Evolutionary conservation across 30 jellyfish, hydroid and myxozoan species (phyloP).

Genomic region (Rhopilema esculentum): DNA sequence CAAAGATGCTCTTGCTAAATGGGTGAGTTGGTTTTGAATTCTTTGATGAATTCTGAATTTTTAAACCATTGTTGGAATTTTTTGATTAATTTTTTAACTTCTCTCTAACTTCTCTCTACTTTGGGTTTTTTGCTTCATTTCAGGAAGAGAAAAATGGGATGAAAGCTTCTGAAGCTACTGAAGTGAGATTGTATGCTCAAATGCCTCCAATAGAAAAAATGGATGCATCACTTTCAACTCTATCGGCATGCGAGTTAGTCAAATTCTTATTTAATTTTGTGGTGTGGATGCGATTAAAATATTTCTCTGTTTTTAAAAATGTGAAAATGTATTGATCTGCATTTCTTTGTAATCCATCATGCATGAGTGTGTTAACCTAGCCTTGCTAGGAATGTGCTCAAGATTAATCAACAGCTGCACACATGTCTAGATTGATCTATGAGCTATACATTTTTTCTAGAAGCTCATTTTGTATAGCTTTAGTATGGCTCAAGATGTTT

Average conservation of each 20-base stretch:
- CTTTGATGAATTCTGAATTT: not conserved
- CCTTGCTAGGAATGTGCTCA: too few species aligned
- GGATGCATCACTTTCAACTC: constrained; percentile 96
- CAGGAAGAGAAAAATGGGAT: constrained; percentile 90
- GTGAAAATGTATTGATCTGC: too few species aligned
- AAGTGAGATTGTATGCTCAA: constrained; percentile 85
- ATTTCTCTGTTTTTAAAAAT: not conserved
- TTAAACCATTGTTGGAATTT: not conserved
- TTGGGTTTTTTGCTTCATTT: not conserved
- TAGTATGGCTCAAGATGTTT: too few species aligned
- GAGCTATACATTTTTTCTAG: too few species aligned
- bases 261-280: not conserved
- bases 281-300: not conserved
- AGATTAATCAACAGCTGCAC: too few species aligned
- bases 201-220: constrained; percentile 94
- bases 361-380: too few species aligned
- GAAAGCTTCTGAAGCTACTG: constrained; percentile 93
- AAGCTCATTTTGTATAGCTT: too few species aligned
- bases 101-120: too few species aligned
- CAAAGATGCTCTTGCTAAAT: constrained; percentile 95
- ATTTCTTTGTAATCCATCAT: too few species aligned
- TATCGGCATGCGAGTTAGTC: constrained; percentile 88
- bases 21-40: constrained; percentile 58
- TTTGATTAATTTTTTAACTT: not conserved
- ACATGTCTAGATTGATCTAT: too few species aligned